Base-by-base conservation (phyloP, 2,113 vertebrate genomes). In the Phalacrocorax aristotelis region DNA sequence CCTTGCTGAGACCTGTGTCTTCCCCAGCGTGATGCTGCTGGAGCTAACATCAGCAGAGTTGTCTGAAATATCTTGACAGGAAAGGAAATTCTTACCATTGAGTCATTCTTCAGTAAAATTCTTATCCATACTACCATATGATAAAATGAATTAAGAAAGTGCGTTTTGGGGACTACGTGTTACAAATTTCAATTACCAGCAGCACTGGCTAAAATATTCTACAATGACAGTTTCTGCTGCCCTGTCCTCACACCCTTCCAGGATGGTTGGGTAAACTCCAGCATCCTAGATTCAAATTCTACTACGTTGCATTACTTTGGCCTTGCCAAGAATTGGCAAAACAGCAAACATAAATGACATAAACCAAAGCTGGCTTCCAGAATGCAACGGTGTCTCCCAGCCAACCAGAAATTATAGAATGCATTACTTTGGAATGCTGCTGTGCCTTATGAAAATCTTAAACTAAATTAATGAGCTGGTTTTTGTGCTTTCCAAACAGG, bases 361-460 rank as follows among this genome's bases (percentile, higher is more conserved):
- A 75, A 92, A 95, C 34, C 22, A 92, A 87, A 48, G 48, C 32
- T 7, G 0, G 44, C 38, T 90, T 94, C 44, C 40, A 81, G 61
- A 82, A 51, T 25, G 51, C 26, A 81, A 21, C 46, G 29, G 9
- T 46, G 55, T 62, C 42, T 87, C 48, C 60, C 51, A 91, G 68
- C 60, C 93, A 87, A 34, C 19, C 38, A 89, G 83, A 92, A 81
- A 26, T 44, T 36, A 89, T 13, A 68, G 60, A 87, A 87, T 32
- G 10, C 30, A 62, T 30, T 42, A 34, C 13, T 89, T 55, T 55
- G 72, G 26, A 96, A 84, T 70, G 61, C 32, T 55, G 20, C 36
- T 94, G 64, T 92, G 48, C 64, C 26, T 80, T 70, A 84, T 42
- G 42, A 32, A 89, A 94, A 94, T 51, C 42, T 92, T 90, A 92